Base-by-base conservation (phyloP, 2,113 vertebrate genomes). In the Donacobius atricapilla region DNA sequence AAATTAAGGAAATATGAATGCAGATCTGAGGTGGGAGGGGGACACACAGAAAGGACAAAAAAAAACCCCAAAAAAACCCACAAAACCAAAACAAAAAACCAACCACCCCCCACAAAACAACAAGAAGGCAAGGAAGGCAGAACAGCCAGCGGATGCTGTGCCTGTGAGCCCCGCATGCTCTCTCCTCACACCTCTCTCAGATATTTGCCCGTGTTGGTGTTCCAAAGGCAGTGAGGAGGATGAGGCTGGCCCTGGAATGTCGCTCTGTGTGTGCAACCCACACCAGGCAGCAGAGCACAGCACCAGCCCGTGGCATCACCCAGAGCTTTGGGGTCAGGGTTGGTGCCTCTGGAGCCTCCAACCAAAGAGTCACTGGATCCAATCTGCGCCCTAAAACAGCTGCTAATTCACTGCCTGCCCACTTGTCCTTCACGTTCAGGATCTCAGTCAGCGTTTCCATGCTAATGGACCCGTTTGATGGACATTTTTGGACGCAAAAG, bases 371-470 rank as follows among this genome's bases (percentile, higher is more conserved):
- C 6, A 10, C 27, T 5, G 21, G 16, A 6, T 58, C 13, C 18
- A 19, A 17, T 37, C 47, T 35, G 28, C 25, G 10, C 33, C 58
- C 60, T 51, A 4, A 54, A 54, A 1, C 4, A 3, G 17, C 42
- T 31, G 45, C 42, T 51, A 23, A 42, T 68, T 84, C 63, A 40
- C 76, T 84, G 79, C 83, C 68, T 57, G 15, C 54, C 53, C 70
- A 18, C 85, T 68, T 61, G 33, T 73, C 92, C 95, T 87, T 79
- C 90, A 70, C 65, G 54, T 70, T 80, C 78, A 72, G 76, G 93
- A 65, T 82, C 96, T 96, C 56, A 93, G 94, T 95, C 92, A 64
- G 25, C 15, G 64, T 83, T 95, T 94, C 39, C 58, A 9, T 87
- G 68, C 70, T 90, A 93, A 65, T 68, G 70, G 70, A 95, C 66